Base-by-base conservation (phyloP, 2,797 vertebrate species). In the Spheniscus humboldti region DNA sequence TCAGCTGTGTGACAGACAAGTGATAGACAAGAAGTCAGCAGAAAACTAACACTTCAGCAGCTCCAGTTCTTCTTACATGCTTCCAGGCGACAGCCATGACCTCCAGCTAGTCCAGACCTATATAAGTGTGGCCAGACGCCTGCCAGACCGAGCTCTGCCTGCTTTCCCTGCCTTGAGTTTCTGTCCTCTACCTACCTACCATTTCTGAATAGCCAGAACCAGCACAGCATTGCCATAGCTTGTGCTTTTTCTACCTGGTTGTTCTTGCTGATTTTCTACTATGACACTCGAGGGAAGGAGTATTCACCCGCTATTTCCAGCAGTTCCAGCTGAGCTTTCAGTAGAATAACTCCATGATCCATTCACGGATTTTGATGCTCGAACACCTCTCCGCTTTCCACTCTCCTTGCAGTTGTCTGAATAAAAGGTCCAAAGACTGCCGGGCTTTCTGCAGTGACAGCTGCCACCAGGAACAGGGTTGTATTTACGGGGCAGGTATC, bases 321-420 rank as follows among this genome's bases (percentile, higher is more conserved):
- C 47, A 66, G 24, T 9, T 53, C 63, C 71, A 62, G 37, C 2
- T 7, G 67, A 66, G 13, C 41, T 89, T 66, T 45, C 33, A 16
- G 30, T 0, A 31, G 33, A 52, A 6, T 2, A 30, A 52, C 30
- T 56, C 76, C 4, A 0, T 5, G 20, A 75, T 56, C 18, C 28
- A 5, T 6, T 35, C 37, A 4, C 4, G 1, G 10, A 6, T 48
- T 68, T 28, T 6, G n/a, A 14, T 64, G 23, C 31, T 68, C 6
- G 0, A 59, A 43, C 19, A 23, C 6, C 18, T 39, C 66, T 74
- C 55, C 14, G 3, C 50, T 63, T 87, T 28, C 59, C 59, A 43
- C 16, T 16, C 5, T 27, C 24, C 10, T 5, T 22, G 24, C 5
- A 3, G 52, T 62, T 43, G 9, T 33, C 13, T 7, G n/a, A 62